Evolutionary conservation across 2,888 invertebrate genomes (phyloP), one percentile per base, ranked within the genome.

Genomic region (Celastrina argiolus): DNA sequence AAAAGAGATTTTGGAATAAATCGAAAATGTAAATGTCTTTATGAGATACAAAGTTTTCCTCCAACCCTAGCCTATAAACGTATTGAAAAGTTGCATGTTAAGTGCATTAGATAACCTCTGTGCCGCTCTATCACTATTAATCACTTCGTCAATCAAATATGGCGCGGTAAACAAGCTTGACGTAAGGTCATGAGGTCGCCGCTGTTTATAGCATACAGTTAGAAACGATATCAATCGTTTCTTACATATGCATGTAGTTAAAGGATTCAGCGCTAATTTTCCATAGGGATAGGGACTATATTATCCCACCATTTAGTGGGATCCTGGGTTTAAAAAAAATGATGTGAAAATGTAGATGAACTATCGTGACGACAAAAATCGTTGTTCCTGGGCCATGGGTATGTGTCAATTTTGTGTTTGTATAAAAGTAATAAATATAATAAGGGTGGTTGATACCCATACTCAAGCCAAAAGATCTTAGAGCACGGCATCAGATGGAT

Each of bases 141-240:
- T 83, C 81, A 77, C 78, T 73, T 78, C 81, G 83, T 85, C 82
- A 86, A 85, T 87, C 85, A 83, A 82, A 83, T 77, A 82, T 79
- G 81, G 79, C 77, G 81, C 79, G 75, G 81, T 83, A 82, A 84
- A 84, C 84, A 85, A 75, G 75, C 74, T 73, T 74, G 76, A 74
- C 78, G 72, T 34, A 63, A 74, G 84, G 84, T 83, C 84, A 85
- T 84, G 81, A 70, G 64, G 67, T 69, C 70, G 64, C 26, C 65
- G 28, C 36, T 74, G 74, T 75, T 75, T 70, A 73, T 70, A 64
- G 68, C 64, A 59, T 59, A 16, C 59, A 59, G 16, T 59, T 61
- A 61, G 61, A 36, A 39, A 22, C 68, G 71, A 73, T 73, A 73
- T 74, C 36, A 61, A 63, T 75, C 70, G 71, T 70, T 69, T 71